Percentiles rank a stretch among this genome's conserved stretches.
Conservation (phyloP, 2,113 vertebrate species). For the Vidua chalybeata region DNA sequence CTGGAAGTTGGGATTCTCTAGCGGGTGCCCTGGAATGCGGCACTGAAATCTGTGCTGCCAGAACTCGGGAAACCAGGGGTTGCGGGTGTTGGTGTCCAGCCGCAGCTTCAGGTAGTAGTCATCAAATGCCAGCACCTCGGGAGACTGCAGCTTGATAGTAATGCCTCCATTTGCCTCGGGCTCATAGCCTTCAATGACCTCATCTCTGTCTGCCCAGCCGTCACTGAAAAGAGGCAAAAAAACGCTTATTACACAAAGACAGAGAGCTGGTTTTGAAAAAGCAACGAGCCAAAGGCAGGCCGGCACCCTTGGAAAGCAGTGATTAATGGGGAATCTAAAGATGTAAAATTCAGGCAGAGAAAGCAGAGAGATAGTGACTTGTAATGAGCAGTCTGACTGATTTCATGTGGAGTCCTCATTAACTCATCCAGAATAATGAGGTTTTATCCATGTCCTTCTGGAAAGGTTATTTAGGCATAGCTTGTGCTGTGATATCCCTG, state of each 20-base stretch:
- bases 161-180: conserved; percentile 95
- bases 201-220: conserved; percentile 97
- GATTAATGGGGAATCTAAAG: not conserved
- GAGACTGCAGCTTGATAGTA: conserved; percentile 96
- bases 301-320: not conserved
- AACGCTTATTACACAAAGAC: not conserved
- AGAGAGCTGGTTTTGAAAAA: not conserved
- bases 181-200: conserved; percentile 97
- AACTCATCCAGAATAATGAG: not conserved
- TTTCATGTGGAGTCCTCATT: not conserved
- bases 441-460: not conserved
- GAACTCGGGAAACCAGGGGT: conserved; percentile 97
- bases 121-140: conserved; percentile 90
- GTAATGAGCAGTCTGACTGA: not conserved
- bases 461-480: not conserved
- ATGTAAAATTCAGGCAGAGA: not conserved
- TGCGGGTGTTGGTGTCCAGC: conserved; percentile 90
- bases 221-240: conserved; percentile 79
- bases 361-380: not conserved
- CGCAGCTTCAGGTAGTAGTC: conserved; percentile 94
- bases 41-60: conserved; percentile 99
- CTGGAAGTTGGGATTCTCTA: conserved; percentile 92
- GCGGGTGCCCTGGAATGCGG: conserved; percentile 85
- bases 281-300: not conserved
- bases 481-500: not conserved